Evolutionary conservation across 2,113 vertebrate species (phyloP), one percentile per base, ranked within the genome.

Genomic region (Saccopteryx leptura): DNA sequence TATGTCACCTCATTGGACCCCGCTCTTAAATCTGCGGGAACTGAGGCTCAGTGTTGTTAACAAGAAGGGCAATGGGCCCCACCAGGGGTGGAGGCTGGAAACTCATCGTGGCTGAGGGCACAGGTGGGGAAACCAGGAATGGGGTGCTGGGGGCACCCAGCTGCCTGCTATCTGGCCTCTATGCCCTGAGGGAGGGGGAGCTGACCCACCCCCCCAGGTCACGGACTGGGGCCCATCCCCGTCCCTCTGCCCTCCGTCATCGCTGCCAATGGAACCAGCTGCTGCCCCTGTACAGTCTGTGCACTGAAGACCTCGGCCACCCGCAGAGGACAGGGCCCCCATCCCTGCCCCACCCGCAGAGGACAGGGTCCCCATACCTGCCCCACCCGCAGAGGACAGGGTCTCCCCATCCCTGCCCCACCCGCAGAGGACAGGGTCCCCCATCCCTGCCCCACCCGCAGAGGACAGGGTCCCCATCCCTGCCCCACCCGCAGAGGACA

Each of bases 181-280:
- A 9, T 0, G 6, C 39, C 61, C 12, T 0, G 0, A 21, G 46
- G n/a, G 56, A 83, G 31, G 13, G 12, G 18, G 24, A 18, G 1
- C 15, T n/a, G 2, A 61, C 4, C 28, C 54, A 39, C n/a, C 2
- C 4, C 4, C 39, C 66, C 24, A 9, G 23, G 71, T 46, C 83
- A 28, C 9, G 39, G 1, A 31, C 54, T 61, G 2, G 6, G 5
- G 2, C 26, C 19, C 6, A 13, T 15, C 5, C n/a, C 58, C 2
- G 3, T 48, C 8, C 54, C 9, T 60, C 88, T 5, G 48, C 21
- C 24, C 66, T 48, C 21, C 65, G 58, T 31, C 46, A 10, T 2
- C 15, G 4, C 39, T 8, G 17, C 63, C 80, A 6, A 9, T 18
- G 2, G 39, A 76, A 23, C 14, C 9, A 28, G 7, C 9, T 6